Base-by-base conservation (phyloP, 2,797 vertebrate species). In the Pampus argenteus region DNA sequence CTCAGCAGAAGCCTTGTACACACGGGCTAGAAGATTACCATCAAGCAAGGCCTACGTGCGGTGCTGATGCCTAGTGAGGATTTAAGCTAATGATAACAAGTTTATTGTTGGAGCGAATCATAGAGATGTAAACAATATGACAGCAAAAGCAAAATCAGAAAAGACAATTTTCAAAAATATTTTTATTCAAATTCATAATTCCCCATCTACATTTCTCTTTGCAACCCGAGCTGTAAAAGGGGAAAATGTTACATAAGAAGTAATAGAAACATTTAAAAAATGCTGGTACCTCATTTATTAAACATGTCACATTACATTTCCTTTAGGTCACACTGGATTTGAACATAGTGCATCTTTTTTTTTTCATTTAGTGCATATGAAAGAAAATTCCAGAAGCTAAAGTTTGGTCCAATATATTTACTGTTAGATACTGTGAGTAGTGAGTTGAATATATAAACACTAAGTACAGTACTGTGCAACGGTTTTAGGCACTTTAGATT, bases 1-100 rank as follows among this genome's bases (percentile, higher is more conserved):
- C 86, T 95, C 95, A 95, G 93, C 95, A 93, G 66, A 87, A 85
- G 28, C 48, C 56, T 40, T 40, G 61, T 62, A 80, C 69, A 93
- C 86, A 81, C 86, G 68, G 68, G 55, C 80, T 58, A n/a, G 74
- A 77, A 89, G 92, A 94, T 95, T 94, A 95, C 15, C 70, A 82
- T 89, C 85, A 81, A 88, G 69, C 34, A 5, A 29, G 49, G 54
- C 17, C 25, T 38, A 25, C 55, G 68, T 67, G 25, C 56, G 40
- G 69, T 29, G 7, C 64, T 44, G 66, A 52, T 40, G 63, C 18
- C 59, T 1, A 49, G 25, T 15, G 36, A 63, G 66, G 79, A 78
- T 76, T 90, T 86, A 84, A 14, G 31, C 47, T 64, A 56, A 79
- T 70, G 38, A 77, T 54, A 44, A 67, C 66, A 78, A 66, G 40